These are phyloP conservation scores for Centropyge bicolor DNA, from an alignment of 2,797 vertebrate genomes.

Conservation along the genomic window DNA sequence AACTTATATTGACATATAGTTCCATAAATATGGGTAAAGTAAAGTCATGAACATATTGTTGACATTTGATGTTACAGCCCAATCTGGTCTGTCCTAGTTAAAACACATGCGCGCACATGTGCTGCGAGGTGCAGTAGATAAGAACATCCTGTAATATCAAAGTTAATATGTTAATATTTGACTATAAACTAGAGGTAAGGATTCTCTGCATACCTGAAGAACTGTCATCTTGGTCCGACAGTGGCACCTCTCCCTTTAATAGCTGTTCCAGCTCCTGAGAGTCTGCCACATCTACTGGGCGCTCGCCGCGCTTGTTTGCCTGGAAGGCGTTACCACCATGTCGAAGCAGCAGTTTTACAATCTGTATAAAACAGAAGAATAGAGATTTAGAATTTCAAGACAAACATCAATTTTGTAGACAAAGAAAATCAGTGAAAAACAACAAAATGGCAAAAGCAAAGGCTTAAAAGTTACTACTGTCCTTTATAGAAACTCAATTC, in stretches of 20 bases:
- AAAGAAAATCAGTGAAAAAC: no score
- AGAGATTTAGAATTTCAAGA: background rate
- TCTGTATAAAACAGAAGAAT: conserved; percentile 81
- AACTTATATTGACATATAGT: background rate
- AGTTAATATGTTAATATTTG: background rate
- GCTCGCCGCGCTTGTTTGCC: conserved; percentile 96
- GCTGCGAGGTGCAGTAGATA: background rate
- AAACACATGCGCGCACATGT: background rate
- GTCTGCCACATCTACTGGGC: conserved; percentile 97
- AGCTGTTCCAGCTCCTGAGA: conserved; percentile 95
- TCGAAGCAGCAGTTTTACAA: conserved; percentile 97
- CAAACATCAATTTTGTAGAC: background rate
- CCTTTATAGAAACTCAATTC: no score
- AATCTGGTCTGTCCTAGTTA: background rate
- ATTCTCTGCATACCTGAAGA: conserved; percentile 89
- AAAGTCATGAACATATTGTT: background rate
- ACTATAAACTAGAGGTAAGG: background rate
- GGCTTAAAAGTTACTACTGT: no score
- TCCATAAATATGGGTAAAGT: background rate
- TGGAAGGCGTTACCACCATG: conserved; percentile 98
- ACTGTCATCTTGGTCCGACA: conserved; percentile 96
- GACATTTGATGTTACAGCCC: background rate
- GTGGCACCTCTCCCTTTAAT: conserved; percentile 92
- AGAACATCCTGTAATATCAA: background rate
- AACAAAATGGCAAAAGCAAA: background rate